These are phyloP conservation scores for Macquaria australasica DNA, from an alignment of 2,113 vertebrate genomes.

Conservation along the genomic window DNA sequence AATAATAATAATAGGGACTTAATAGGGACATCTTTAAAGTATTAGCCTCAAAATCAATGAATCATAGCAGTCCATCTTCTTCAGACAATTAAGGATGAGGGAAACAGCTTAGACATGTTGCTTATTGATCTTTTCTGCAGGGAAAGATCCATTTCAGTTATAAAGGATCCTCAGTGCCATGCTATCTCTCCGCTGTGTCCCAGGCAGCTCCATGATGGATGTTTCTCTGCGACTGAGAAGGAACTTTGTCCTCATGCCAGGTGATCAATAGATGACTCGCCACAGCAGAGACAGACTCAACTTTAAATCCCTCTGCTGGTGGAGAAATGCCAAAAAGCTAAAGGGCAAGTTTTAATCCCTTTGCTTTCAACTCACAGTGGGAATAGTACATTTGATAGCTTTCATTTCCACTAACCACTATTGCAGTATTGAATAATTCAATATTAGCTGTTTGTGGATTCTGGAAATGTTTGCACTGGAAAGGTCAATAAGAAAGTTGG, in stretches of 20 bases:
- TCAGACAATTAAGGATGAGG: slow-evolving; percentile 18
- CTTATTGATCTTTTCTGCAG: slow-evolving; percentile 58
- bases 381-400: slow-evolving; percentile 12
- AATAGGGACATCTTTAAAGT: neutral
- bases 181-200: slow-evolving; percentile 43
- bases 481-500: slow-evolving; percentile 12
- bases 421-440: neutral
- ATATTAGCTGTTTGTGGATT: slow-evolving; percentile 10
- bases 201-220: slow-evolving; percentile 64
- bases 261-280: slow-evolving; percentile 62
- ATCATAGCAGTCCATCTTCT: slow-evolving; percentile 4
- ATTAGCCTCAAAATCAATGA: slow-evolving; percentile 31
- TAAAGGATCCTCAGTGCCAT: slow-evolving; percentile 51
- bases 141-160: slow-evolving; percentile 66
- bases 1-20: neutral
- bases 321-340: slow-evolving; percentile 50
- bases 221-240: slow-evolving; percentile 26
- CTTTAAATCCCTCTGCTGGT: slow-evolving; percentile 42
- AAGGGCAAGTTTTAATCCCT: slow-evolving; percentile 44
- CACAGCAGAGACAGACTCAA: slow-evolving; percentile 41
- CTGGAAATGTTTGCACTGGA: neutral
- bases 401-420: neutral
- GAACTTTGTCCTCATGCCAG: slow-evolving; percentile 62
- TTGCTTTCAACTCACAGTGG: slow-evolving; percentile 15
- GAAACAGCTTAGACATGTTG: slow-evolving; percentile 32